These are phyloP conservation scores for Spilarctia lutea DNA, from an alignment of 2,888 invertebrate genomes.

Conservation along the genomic window DNA sequence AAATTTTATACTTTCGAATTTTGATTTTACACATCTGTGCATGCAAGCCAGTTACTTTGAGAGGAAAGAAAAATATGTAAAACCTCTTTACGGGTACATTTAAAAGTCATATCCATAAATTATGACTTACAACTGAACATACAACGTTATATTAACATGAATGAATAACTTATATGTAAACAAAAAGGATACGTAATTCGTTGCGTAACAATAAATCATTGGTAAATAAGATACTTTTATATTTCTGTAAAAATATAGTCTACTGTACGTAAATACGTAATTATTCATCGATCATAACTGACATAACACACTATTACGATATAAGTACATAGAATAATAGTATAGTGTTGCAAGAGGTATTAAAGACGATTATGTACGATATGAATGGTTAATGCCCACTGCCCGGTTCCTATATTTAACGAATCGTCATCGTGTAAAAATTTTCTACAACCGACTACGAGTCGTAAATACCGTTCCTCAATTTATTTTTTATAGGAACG, in stretches of 20 bases:
- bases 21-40: not conserved
- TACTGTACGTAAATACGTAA: conserved; percentile 6
- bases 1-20: not conserved
- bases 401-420: too few relatives aligned
- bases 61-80: not conserved
- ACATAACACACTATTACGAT: not conserved
- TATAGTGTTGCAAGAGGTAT: not conserved
- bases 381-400: not conserved
- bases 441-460: too few relatives aligned
- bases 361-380: not conserved
- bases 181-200: conserved; percentile 7
- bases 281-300: not conserved
- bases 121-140: conserved; percentile 3
- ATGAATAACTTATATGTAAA: conserved; percentile 10
- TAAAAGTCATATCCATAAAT: conserved; percentile 22
- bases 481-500: too few relatives aligned
- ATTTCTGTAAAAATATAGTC: not conserved
- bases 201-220: conserved; percentile 2
- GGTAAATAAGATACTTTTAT: not conserved
- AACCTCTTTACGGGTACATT: not conserved
- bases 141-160: not conserved
- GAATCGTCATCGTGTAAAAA: too few relatives aligned
- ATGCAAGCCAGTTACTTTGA: not conserved
- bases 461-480: too few relatives aligned
- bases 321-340: not conserved